Evolutionary conservation across 2,888 invertebrate genomes (phyloP).

Genomic region (Latrodectus elegans): DNA sequence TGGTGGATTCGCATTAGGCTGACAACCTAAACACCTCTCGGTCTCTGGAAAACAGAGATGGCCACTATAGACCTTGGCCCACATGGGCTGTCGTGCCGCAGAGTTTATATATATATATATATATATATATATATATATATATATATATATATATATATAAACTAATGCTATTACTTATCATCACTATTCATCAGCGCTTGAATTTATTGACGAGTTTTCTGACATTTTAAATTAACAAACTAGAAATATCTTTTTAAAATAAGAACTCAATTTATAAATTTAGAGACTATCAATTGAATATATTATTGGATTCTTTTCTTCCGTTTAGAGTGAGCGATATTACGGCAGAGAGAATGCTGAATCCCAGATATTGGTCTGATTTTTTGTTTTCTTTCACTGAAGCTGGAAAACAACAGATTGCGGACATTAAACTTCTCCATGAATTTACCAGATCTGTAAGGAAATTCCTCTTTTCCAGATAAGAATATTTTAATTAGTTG

Average conservation of each 20-base stretch:
- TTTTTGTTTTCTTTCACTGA: conserved; percentile 38
- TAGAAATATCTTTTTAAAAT: background rate
- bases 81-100: background rate
- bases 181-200: background rate
- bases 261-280: no score
- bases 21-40: no score
- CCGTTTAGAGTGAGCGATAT: conserved; percentile 67
- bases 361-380: conserved; percentile 45
- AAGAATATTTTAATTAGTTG: no score
- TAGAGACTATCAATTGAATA: background rate
- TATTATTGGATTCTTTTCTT: background rate
- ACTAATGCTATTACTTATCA: background rate
- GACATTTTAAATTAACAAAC: background rate
- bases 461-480: no score
- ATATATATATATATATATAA: background rate
- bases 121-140: no score
- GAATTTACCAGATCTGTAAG: conserved; percentile 65
- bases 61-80: background rate
- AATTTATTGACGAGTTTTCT: background rate
- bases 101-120: no score
- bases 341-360: conserved; percentile 42
- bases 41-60: no score
- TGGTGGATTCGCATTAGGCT: no score
- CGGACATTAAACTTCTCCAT: conserved; percentile 55
- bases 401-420: conserved; percentile 37